Evolutionary conservation across 2,113 vertebrate genomes (phyloP).

Genomic region (Dryoscopus gambensis): DNA sequence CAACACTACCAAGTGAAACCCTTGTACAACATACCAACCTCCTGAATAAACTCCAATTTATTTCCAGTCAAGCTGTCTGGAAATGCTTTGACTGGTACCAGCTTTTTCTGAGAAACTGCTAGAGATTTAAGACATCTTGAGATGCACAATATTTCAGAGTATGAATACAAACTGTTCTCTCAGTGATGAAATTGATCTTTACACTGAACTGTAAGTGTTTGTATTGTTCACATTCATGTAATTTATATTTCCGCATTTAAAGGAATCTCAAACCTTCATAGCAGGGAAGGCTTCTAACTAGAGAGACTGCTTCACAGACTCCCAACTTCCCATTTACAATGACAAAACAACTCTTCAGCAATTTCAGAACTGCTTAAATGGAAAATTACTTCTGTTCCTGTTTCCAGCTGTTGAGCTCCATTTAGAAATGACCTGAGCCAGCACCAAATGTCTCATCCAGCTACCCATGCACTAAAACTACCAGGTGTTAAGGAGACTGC

Average conservation of each 20-base stretch:
- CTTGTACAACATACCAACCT: background rate
- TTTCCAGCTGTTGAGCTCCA: slow-evolving; percentile 15
- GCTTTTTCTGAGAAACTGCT: background rate
- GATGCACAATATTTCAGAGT: background rate
- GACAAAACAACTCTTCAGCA: background rate
- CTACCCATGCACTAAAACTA: background rate
- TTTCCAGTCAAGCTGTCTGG: background rate
- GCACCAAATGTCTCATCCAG: background rate
- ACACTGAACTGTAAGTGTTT: background rate
- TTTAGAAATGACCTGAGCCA: slow-evolving; percentile 1
- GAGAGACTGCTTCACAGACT: background rate
- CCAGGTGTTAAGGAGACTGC: slow-evolving; percentile 11
- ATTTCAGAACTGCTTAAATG: slow-evolving; percentile 18
- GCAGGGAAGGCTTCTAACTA: background rate
- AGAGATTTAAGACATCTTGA: background rate
- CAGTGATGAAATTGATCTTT: background rate
- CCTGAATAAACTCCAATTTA: background rate
- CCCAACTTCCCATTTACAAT: background rate
- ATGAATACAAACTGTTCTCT: background rate
- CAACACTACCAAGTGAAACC: background rate
- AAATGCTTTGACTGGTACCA: background rate
- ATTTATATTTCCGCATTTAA: background rate
- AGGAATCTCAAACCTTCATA: background rate
- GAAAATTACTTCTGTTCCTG: slow-evolving; percentile 9
- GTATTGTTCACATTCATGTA: background rate